Evolutionary conservation across 30 jellyfish, hydroid and myxozoan genomes (phyloP).

Genomic region (Turritopsis rubra): DNA sequence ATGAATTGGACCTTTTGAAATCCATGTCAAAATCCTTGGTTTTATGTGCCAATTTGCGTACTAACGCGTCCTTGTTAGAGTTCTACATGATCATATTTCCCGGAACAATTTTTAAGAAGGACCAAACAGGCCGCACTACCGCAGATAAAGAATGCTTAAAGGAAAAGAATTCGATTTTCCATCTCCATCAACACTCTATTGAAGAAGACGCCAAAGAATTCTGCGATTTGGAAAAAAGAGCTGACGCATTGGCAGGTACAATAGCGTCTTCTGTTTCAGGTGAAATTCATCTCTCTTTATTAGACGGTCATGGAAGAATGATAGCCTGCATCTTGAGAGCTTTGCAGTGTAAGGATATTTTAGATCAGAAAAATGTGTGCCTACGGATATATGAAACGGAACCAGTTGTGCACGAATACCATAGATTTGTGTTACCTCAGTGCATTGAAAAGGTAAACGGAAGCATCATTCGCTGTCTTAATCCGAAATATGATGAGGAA

Average conservation of each 20-base stretch:
- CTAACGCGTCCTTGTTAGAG: not conserved
- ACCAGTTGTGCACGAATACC: not conserved
- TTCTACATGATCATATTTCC: not conserved
- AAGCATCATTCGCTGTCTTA: not conserved
- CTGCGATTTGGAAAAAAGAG: not conserved
- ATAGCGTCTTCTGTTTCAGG: not conserved
- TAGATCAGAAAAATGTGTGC: too few species aligned
- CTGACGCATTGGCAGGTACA: not conserved
- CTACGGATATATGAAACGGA: not conserved
- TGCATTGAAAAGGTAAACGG: not conserved
- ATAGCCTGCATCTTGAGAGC: not conserved
- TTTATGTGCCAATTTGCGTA: not conserved
- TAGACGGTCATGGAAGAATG: not conserved
- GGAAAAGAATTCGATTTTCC: not conserved
- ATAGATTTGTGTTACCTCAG: not conserved
- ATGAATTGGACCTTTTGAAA: not conserved
- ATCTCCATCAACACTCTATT: not conserved
- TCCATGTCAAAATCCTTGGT: not conserved
- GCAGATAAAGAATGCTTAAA: not conserved
- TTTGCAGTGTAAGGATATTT: not conserved
- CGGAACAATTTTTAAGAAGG: not conserved
- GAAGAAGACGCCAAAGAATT: not conserved
- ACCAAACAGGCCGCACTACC: not conserved
- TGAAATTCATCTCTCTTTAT: not conserved
- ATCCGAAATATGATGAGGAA: not conserved